Conservation (phyloP, 1,140 invertebrate species). For the Leptinotarsa texana region DNA sequence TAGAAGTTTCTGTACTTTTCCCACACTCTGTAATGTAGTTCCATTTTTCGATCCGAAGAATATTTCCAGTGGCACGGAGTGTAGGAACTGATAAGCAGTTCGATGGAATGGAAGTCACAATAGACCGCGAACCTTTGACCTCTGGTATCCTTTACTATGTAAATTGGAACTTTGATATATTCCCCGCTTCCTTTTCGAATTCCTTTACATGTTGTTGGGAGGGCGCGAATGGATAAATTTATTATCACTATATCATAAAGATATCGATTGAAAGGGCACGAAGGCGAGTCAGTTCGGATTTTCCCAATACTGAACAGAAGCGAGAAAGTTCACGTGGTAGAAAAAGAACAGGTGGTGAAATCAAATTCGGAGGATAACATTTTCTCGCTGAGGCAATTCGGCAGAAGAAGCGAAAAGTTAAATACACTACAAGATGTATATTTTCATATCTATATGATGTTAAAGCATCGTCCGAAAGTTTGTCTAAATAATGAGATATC, state of each 20-base stretch:
- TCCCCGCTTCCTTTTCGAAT: not conserved
- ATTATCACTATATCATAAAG: not conserved
- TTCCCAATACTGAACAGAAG: not conserved
- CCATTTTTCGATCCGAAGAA: not conserved
- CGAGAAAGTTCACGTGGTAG: no score
- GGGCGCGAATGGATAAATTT: not conserved
- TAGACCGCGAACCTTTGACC: slow-evolving; percentile 1
- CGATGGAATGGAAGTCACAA: not conserved
- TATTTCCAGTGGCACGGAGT: not conserved
- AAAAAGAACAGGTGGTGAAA: no score
- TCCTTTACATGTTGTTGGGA: not conserved
- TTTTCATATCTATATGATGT: no score
- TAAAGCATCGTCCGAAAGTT: no score
- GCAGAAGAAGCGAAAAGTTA: no score
- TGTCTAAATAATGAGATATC: no score
- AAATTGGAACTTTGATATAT: slow-evolving; percentile 3
- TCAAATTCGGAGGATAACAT: no score
- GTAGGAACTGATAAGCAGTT: not conserved
- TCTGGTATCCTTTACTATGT: slow-evolving; percentile 1
- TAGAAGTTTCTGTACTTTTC: no score
- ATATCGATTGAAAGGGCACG: not conserved
- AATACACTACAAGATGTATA: no score
- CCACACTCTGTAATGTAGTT: no score
- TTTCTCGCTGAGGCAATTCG: no score
- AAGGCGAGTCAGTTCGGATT: not conserved